Evolutionary conservation across 2,888 invertebrate species (phyloP), one percentile per base, ranked within the genome.

Genomic region (Lysandra bellargus): DNA sequence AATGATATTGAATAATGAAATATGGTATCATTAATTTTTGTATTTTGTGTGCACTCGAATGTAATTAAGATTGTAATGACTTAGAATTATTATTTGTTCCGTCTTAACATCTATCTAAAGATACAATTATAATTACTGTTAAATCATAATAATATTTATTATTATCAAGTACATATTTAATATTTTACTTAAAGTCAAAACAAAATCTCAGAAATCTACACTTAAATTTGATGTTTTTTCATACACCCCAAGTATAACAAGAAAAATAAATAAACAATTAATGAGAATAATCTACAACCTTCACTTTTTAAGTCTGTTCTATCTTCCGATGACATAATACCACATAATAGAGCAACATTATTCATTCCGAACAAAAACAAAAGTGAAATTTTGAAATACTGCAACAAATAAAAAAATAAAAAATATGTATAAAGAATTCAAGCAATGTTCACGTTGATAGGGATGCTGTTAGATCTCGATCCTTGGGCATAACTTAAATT

Each of bases 401-500:
- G 33, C 69, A 37, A 33, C 33, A 69, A 69, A 69, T 44, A 44
- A 74, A 74, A 23, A 23, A 0, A 23, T 23, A 23, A n/a, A n/a
- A n/a, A n/a, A n/a, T 74, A 74, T 74, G 12, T 44, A n/a, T 17
- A 74, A 88, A 89, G 86, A 89, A 92, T 91, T 87, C 89, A 89
- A 88, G 84, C 87, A 87, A 89, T 89, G 89, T 86, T 86, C 87
- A 86, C 91, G 89, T 91, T 90, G 91, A 92, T 92, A 89, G 89
- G 91, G 89, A 90, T 88, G 88, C 90, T 90, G 88, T 90, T 90
- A 91, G 88, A 90, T 89, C 90, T 90, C 88, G 87, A 90, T 87
- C 88, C 85, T 86, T 87, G 88, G 86, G 86, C 89, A 89, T 89
- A 74, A n/a, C 44, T 74, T 44, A 74, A 74, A 69, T 69, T 69